phyloP scores from a whole-genome alignment of 2,888 invertebrate genomes.

The Theretra japonica region DNA sequence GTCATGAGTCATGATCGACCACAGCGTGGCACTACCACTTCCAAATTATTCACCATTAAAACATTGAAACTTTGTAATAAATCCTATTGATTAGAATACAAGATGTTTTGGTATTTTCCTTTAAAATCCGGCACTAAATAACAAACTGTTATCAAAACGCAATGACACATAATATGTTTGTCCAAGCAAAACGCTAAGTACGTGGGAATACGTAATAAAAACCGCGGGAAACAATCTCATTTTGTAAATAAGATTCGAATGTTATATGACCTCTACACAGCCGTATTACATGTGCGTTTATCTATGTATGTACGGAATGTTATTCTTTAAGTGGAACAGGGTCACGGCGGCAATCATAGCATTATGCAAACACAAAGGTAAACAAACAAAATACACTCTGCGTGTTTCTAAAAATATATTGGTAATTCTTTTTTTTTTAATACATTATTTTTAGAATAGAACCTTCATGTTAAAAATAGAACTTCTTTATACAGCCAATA shows the following conservation, averaged over 20 bases:
- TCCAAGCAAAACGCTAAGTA: too few species aligned
- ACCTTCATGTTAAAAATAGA: background rate
- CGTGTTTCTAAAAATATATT: background rate
- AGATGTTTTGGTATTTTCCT: too few species aligned
- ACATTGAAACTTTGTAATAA: too few species aligned
- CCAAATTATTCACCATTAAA: too few species aligned
- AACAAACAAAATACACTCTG: conserved; percentile 4
- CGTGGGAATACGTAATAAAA: background rate
- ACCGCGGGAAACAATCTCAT: background rate
- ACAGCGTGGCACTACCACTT: too few species aligned
- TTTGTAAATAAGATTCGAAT: background rate
- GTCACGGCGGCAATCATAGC: background rate
- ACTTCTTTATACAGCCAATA: background rate
- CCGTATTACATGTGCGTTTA: background rate
- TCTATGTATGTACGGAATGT: background rate
- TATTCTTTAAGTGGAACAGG: conserved; percentile 8
- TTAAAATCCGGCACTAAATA: too few species aligned
- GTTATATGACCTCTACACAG: background rate
- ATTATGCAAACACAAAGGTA: background rate
- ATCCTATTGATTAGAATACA: too few species aligned
- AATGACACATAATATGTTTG: too few species aligned
- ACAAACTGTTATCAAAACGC: too few species aligned
- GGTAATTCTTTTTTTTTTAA: background rate
- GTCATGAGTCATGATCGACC: too few species aligned
- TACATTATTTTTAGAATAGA: too few species aligned